phyloP scores from a whole-genome alignment of 2,888 invertebrate species.

The Drosophila tanythrix region DNA sequence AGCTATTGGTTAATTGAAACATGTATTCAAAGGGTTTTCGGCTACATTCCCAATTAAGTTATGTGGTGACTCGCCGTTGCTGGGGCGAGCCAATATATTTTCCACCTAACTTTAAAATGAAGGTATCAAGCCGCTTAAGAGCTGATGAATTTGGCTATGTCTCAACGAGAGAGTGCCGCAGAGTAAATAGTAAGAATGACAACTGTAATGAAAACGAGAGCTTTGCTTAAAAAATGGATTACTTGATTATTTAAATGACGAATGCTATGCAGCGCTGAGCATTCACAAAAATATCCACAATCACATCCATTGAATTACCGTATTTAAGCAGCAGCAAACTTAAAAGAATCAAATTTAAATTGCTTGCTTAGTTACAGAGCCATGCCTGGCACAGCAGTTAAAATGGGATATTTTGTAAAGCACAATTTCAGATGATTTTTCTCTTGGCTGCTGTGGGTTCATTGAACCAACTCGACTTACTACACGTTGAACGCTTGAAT shows the following conservation, averaged over 20 bases:
- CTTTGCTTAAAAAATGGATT: not conserved
- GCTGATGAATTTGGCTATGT: not conserved
- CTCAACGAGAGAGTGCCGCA: not conserved
- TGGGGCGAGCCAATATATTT: not conserved
- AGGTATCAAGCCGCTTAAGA: not conserved
- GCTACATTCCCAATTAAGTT: not conserved
- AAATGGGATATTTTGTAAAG: conserved; percentile 9
- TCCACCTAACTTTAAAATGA: not conserved
- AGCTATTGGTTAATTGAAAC: not conserved
- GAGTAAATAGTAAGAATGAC: not conserved
- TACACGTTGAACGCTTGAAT: conserved; percentile 20
- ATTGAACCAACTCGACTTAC: conserved; percentile 2
- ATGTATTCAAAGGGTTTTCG: not conserved
- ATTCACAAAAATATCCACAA: not conserved
- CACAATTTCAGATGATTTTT: not conserved
- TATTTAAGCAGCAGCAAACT: not conserved
- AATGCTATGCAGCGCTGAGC: not conserved
- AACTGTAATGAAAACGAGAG: not conserved
- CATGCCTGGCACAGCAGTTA: not conserved
- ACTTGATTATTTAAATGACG: conserved; percentile 3
- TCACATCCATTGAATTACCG: conserved; percentile 3
- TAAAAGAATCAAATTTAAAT: conserved; percentile 13
- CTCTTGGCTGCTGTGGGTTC: conserved; percentile 14
- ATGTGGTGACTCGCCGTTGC: too few relatives aligned
- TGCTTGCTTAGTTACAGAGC: conserved; percentile 19